Evolutionary conservation across 1,140 invertebrate genomes (phyloP).

Genomic region (Leptinotarsa defecta): DNA sequence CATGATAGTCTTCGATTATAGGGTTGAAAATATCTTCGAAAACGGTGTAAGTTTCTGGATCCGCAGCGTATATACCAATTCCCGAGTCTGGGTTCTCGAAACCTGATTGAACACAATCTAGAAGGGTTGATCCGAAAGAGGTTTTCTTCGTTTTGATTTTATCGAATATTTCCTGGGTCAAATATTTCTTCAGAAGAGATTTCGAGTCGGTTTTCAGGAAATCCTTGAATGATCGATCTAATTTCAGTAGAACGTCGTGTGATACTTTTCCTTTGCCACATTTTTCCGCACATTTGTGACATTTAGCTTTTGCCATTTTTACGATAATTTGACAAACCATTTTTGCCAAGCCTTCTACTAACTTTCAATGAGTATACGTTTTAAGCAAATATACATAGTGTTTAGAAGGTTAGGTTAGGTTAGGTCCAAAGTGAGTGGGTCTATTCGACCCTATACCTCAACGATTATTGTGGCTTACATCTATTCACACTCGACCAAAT

Average conservation of each 20-base stretch:
- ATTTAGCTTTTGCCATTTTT: constrained; percentile 38
- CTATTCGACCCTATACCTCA: too few species aligned
- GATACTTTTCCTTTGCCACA: constrained; percentile 49
- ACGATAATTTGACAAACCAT: constrained; percentile 25
- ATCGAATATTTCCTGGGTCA: constrained; percentile 68
- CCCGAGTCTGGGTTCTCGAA: constrained; percentile 66
- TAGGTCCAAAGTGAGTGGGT: too few species aligned
- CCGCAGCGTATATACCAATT: constrained; percentile 74
- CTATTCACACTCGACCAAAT: too few species aligned
- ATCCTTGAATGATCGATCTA: constrained; percentile 66
- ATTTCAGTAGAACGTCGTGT: constrained; percentile 76
- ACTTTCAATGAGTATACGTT: too few species aligned
- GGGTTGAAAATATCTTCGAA: constrained; percentile 75
- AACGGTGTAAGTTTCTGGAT: constrained; percentile 71
- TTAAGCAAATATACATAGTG: too few species aligned
- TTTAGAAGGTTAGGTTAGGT: too few species aligned
- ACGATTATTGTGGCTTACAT: too few species aligned
- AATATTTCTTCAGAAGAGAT: constrained; percentile 75
- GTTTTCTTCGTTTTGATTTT: constrained; percentile 67
- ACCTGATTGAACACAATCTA: constrained; percentile 73
- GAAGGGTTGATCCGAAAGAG: constrained; percentile 62
- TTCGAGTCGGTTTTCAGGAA: constrained; percentile 65
- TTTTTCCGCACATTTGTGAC: constrained; percentile 47
- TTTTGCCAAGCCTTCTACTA: not conserved
- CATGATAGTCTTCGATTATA: constrained; percentile 78